Base-by-base conservation (phyloP, 2,797 vertebrate species). In the Hyperoplus immaculatus region DNA sequence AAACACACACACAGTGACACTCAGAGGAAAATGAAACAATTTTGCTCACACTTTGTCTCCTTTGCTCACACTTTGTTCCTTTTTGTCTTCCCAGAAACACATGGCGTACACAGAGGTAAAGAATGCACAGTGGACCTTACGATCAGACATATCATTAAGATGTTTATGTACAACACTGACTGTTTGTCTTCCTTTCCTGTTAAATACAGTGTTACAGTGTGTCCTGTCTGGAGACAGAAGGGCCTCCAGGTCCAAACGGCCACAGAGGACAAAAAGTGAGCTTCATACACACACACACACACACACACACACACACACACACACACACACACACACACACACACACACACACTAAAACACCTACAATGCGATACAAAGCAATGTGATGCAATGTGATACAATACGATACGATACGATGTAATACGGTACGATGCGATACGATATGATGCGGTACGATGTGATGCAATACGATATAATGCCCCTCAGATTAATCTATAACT, bases 221-320 rank as follows among this genome's bases (percentile, higher is more conserved):
- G 76, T 93, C 92, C 85, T 99, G 98, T 75, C 88, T 98, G 89
- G 95, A 98, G 92, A 97, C 96, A 69, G 0, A n/a, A 0, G 98
- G 98, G 13, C 95, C 93, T 0, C 47, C 46, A 0, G 98, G 98
- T 85, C 96, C 95, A 75, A 87, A 91, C 77, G 98, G 98, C 70
- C 95, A 95, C 87, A 95, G 96, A 62, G 98, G 98, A 82, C 97
- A 98, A 82, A 99, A 99, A 95, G 98, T 98, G 84, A 96, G 94
- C 77, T 60, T 70, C 36, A 42, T n/a, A 61, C 65, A 62, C 6
- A 43, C 42, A 45, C 49, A 68, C 39, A 75, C n/a, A 50, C 45
- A 61, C 15, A 42, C 29, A 63, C 39, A 54, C 16, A 36, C 29
- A 29, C 29, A 29, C 29, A 29, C 29, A 29, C 29, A 29, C 29